Conservation (phyloP, 2,888 invertebrate genomes). For the Disparrhopalites patrizii region DNA sequence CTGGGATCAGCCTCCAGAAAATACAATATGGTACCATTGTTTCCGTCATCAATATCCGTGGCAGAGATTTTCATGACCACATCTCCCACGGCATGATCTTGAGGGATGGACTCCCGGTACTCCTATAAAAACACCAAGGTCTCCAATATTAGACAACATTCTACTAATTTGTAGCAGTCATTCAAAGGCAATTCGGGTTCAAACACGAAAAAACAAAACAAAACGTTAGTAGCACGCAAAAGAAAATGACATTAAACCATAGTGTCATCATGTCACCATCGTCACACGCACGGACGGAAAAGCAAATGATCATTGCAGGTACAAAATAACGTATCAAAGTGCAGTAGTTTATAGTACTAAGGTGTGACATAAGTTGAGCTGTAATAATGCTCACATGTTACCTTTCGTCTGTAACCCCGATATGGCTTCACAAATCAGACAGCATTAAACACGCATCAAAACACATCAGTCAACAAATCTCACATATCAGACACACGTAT, state of each 20-base stretch:
- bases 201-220: too few species aligned
- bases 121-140: conserved; percentile 53
- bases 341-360: too few species aligned
- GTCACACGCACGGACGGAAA: not conserved
- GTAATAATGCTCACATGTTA: conserved; percentile 24
- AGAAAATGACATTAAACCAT: too few species aligned
- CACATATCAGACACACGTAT: conserved; percentile 20
- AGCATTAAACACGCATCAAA: conserved; percentile 33
- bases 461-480: conserved; percentile 7
- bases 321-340: not conserved
- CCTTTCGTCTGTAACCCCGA: conserved; percentile 32
- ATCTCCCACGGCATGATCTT: conserved; percentile 66
- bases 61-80: conserved; percentile 88
- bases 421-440: conserved; percentile 25
- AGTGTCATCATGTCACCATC: not conserved
- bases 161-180: too few species aligned
- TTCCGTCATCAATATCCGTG: conserved; percentile 85
- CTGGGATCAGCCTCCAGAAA: conserved; percentile 51
- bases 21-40: conserved; percentile 81
- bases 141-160: not conserved
- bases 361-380: too few species aligned
- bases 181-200: too few species aligned
- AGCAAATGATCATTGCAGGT: not conserved
- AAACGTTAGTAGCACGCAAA: too few species aligned
- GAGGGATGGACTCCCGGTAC: conserved; percentile 73